Evolutionary conservation across 2,888 invertebrate genomes (phyloP).

Genomic region (Hybos culiciformis): DNA sequence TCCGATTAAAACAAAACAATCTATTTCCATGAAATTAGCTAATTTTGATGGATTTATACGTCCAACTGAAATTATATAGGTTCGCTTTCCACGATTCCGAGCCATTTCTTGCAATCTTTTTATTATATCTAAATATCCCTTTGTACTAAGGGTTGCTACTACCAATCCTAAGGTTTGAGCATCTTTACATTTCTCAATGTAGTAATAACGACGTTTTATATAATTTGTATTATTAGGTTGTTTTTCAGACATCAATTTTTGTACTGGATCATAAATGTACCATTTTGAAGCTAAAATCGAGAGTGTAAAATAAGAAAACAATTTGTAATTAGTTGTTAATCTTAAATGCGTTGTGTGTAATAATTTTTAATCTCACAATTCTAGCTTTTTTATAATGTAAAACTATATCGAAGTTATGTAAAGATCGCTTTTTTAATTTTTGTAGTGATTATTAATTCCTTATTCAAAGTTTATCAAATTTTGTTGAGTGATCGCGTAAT

Average conservation of each 20-base stretch:
- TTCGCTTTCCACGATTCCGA: slow-evolving; percentile 64
- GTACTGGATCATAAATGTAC: slow-evolving; percentile 41
- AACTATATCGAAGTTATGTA: no score
- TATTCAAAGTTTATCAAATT: no score
- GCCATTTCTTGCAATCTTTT: slow-evolving; percentile 59
- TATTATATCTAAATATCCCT: slow-evolving; percentile 62
- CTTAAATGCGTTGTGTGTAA: neutral
- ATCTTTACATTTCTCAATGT: slow-evolving; percentile 86
- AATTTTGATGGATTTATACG: slow-evolving; percentile 90
- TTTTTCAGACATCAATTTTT: slow-evolving; percentile 28
- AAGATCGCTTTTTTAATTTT: no score
- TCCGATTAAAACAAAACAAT: slow-evolving; percentile 80
- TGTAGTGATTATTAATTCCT: no score
- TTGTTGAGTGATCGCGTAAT: no score
- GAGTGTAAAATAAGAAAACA: neutral
- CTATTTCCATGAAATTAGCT: slow-evolving; percentile 83
- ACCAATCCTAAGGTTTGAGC: slow-evolving; percentile 75
- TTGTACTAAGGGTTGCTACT: slow-evolving; percentile 79
- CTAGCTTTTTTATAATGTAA: neutral
- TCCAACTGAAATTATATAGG: slow-evolving; percentile 84
- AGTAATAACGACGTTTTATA: slow-evolving; percentile 65
- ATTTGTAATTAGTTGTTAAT: neutral
- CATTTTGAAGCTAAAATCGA: slow-evolving; percentile 40
- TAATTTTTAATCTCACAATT: neutral
- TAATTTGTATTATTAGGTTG: slow-evolving; percentile 41